A percentile compares a stretch with the other conserved stretches of the same genome.
Conservation (phyloP, 2,113 vertebrate genomes). For the Malurus melanocephalus region DNA sequence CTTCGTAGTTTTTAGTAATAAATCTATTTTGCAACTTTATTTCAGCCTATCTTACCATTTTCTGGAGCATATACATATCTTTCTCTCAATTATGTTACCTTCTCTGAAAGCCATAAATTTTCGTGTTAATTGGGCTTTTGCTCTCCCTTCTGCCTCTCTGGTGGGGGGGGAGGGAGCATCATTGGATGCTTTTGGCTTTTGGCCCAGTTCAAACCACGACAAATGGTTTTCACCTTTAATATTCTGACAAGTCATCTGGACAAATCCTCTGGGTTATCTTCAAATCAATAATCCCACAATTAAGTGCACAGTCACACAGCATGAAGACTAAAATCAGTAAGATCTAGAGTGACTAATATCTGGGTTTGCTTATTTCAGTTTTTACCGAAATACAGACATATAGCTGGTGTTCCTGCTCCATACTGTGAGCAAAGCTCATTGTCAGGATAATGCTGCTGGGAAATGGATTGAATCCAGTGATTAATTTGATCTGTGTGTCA, state of each 20-base stretch:
- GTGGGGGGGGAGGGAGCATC: no score
- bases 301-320: background rate
- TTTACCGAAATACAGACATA: background rate
- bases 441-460: background rate
- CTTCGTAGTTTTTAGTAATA: no score
- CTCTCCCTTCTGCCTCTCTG: no score
- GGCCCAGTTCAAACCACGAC: no score
- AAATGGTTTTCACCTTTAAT: background rate
- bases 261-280: background rate
- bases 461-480: conserved; percentile 2
- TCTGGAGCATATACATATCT: no score
- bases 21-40: no score
- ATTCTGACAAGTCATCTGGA: background rate
- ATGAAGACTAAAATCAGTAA: background rate
- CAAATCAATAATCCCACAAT: background rate
- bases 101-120: no score
- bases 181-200: no score
- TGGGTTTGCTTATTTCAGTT: background rate
- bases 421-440: background rate
- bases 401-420: background rate
- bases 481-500: background rate
- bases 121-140: no score
- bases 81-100: no score
- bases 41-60: no score
- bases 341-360: background rate